A percentile compares a stretch with the other conserved stretches of the same genome.
Conservation (phyloP, 1,140 invertebrate species). For the Hestina assimilis region DNA sequence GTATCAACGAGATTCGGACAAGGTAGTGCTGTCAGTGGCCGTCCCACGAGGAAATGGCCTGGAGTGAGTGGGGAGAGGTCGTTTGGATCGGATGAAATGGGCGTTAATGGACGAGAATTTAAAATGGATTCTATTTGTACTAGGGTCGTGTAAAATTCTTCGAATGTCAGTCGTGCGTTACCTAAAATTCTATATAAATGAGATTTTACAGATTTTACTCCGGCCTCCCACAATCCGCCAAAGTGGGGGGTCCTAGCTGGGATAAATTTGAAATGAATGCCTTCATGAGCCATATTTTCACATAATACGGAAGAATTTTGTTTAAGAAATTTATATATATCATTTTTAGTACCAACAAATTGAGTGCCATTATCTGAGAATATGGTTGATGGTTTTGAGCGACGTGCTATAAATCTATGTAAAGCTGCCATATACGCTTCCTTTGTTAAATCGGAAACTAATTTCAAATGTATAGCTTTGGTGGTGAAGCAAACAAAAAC, state of each 20-base stretch:
- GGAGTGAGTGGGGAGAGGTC: conserved; percentile 52
- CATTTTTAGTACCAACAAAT: conserved; percentile 4
- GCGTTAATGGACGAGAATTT: too few species aligned
- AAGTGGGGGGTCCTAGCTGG: conserved; percentile 44
- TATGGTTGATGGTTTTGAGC: background rate
- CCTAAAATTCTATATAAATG: conserved; percentile 38
- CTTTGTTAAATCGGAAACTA: background rate
- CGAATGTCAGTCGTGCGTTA: conserved; percentile 36
- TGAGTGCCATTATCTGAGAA: background rate
- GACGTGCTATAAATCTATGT: background rate
- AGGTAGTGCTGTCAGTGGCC: too few species aligned
- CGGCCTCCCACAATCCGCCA: conserved; percentile 44
- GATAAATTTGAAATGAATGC: conserved; percentile 38
- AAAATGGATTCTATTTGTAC: conserved; percentile 49
- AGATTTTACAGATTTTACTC: too few species aligned
- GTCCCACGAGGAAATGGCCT: conserved; percentile 53
- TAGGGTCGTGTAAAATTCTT: conserved; percentile 47
- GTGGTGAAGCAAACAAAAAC: conserved; percentile 4
- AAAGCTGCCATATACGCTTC: background rate
- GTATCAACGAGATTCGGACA: too few species aligned
- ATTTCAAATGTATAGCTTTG: background rate
- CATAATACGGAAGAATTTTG: background rate
- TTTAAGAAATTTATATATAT: background rate
- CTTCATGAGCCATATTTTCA: conserved; percentile 15
- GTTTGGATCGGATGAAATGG: conserved; percentile 45